Evolutionary conservation across 2,113 vertebrate genomes (phyloP), one percentile per base, ranked within the genome.

Genomic region (Eonycteris spelaea): DNA sequence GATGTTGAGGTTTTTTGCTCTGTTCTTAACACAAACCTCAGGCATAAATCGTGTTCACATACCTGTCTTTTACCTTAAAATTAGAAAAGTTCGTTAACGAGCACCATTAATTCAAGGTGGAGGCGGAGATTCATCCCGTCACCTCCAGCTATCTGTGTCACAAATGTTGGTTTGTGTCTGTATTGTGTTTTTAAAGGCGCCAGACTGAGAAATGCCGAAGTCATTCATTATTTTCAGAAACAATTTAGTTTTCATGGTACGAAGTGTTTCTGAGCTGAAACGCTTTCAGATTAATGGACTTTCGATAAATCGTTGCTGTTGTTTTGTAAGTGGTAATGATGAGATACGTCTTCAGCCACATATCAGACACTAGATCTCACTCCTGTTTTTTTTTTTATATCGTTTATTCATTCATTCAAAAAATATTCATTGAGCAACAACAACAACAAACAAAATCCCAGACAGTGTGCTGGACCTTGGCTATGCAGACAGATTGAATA

Each of bases 251-350:
- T 91, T 97, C 88, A 86, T 95, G 95, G 92, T 96, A 96, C 80
- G 53, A 97, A 98, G 92, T 96, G 80, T 97, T 97, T 97, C 97
- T 96, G 74, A 96, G 88, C 92, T 90, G 96, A 98, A 97, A 96
- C 80, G 74, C 92, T 97, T 96, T 98, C 96, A 97, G 95, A 97
- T 97, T 95, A 97, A 96, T 97, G 96, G 96, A 92, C 94, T 96
- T 96, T 74, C 91, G 90, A 94, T 92, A 97, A 96, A 86, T 85
- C 68, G 40, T 74, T 85, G 68, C 75, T 95, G 6, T 95, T 95
- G 82, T 85, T 85, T 92, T 96, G 0, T 90, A 65, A 43, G 35
- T 90, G 71, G 83, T 71, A 63, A 45, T 84, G 67, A 96, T 65
- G 70, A 89, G 78, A 61, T 78, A 68, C 5, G 33, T 38, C 86